Evolutionary conservation across 2,888 invertebrate genomes (phyloP).

Genomic region (Acanthococcus lagerstroemiae): DNA sequence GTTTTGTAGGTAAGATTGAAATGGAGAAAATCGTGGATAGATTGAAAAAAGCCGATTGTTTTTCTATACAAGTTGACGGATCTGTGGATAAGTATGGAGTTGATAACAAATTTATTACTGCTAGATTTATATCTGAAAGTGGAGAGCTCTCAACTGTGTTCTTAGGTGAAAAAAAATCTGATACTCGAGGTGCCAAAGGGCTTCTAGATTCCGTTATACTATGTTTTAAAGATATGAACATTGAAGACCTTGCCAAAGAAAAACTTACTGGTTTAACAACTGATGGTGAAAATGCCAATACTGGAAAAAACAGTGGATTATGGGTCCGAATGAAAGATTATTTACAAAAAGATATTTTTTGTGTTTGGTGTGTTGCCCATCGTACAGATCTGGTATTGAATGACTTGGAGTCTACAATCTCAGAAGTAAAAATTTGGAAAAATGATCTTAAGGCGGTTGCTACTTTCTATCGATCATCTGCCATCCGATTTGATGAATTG

Average conservation of each 20-base stretch:
- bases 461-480: constrained; percentile 30
- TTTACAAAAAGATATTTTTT: constrained; percentile 26
- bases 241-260: constrained; percentile 22
- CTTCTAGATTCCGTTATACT: constrained; percentile 27
- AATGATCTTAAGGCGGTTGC: constrained; percentile 22
- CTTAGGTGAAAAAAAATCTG: constrained; percentile 23
- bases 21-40: constrained; percentile 16
- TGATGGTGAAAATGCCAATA: constrained; percentile 31
- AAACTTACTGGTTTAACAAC: constrained; percentile 30
- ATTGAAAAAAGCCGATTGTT: constrained; percentile 19
- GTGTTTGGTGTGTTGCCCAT: constrained; percentile 30
- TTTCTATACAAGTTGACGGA: constrained; percentile 29
- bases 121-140: constrained; percentile 15
- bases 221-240: constrained; percentile 17
- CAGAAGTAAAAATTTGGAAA: constrained; percentile 28
- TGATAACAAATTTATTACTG: constrained; percentile 30
- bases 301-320: constrained; percentile 25
- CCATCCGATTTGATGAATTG: constrained; percentile 8
- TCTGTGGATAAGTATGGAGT: constrained; percentile 31
- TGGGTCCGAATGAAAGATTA: constrained; percentile 27
- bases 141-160: constrained; percentile 21
- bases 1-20: not conserved
- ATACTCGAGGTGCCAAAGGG: constrained; percentile 15
- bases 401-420: constrained; percentile 23
- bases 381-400: constrained; percentile 21